phyloP scores from a whole-genome alignment of 2,113 vertebrate genomes.

The Alouatta palliata region DNA sequence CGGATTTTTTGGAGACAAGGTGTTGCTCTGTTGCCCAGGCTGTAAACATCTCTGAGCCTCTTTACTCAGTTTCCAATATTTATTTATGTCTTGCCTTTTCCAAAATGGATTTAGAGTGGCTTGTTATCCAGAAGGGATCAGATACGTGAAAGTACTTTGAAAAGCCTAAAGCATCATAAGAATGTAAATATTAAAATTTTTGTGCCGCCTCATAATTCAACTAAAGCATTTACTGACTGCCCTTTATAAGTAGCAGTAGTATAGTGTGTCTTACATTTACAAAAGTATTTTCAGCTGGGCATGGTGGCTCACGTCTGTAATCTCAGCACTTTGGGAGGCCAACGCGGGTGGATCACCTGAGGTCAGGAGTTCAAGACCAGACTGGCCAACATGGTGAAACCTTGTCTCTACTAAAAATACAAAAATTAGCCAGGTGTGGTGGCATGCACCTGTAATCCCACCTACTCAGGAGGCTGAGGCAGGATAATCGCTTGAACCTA shows the following conservation, averaged over 20 bases:
- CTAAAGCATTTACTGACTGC: neutral
- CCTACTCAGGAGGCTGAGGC: too few relatives aligned
- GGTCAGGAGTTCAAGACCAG: too few relatives aligned
- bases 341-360: too few relatives aligned
- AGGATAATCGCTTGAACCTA: too few relatives aligned
- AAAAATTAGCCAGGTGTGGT: too few relatives aligned
- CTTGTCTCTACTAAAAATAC: too few relatives aligned
- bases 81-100: neutral
- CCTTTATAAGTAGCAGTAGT: neutral
- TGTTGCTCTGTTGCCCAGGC: too few relatives aligned
- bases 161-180: neutral
- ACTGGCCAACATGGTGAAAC: too few relatives aligned
- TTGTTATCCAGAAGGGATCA: neutral
- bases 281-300: neutral
- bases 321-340: too few relatives aligned
- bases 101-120: conserved; percentile 11
- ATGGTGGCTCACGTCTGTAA: too few relatives aligned
- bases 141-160: neutral
- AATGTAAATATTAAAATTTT: neutral
- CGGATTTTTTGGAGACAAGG: neutral
- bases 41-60: neutral
- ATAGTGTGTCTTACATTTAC: neutral
- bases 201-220: neutral
- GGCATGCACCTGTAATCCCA: too few relatives aligned
- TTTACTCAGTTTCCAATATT: neutral